Percentiles rank a stretch among this genome's conserved stretches.
These are phyloP conservation scores for Orthosia incerta DNA, from an alignment of 2,888 invertebrate species.

Conservation along the genomic window DNA sequence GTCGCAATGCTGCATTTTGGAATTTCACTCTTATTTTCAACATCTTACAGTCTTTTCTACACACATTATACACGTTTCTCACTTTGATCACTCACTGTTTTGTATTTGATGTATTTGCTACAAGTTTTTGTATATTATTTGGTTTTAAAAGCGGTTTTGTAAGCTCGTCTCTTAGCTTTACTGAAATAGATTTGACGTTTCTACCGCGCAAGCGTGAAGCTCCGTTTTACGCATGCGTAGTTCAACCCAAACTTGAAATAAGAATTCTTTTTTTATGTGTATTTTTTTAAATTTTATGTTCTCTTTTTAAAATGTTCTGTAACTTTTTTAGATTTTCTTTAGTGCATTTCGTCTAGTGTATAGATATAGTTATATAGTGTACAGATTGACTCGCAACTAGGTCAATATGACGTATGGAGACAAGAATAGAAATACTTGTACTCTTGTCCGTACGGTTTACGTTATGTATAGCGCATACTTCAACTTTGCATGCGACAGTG, in stretches of 20 bases:
- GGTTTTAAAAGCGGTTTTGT: conserved; percentile 53
- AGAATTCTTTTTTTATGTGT: conserved; percentile 10
- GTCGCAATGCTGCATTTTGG: conserved; percentile 84
- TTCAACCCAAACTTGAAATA: conserved; percentile 15
- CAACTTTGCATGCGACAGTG: conserved; percentile 51
- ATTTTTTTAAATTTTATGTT: neutral
- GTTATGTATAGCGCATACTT: conserved; percentile 13
- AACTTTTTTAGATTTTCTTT: neutral
- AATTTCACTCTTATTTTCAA: conserved; percentile 50
- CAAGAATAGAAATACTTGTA: conserved; percentile 51
- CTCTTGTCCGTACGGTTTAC: conserved; percentile 16
- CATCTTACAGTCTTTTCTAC: conserved; percentile 40
- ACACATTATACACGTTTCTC: conserved; percentile 50
- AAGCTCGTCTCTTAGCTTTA: conserved; percentile 76
- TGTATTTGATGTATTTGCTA: conserved; percentile 32
- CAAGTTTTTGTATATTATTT: conserved; percentile 60
- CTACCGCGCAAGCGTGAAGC: conserved; percentile 77
- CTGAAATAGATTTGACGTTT: conserved; percentile 89
- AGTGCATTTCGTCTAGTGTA: conserved; percentile 8
- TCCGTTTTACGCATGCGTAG: conserved; percentile 79
- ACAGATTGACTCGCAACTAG: conserved; percentile 42
- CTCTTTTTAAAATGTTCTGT: conserved; percentile 2
- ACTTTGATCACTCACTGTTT: conserved; percentile 46
- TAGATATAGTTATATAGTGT: conserved; percentile 43
- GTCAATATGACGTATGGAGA: conserved; percentile 46